A percentile compares a stretch with the other conserved stretches of the same genome.
Evolutionary conservation across 2,113 vertebrate genomes (phyloP).

Genomic region (Salvelinus fontinalis): DNA sequence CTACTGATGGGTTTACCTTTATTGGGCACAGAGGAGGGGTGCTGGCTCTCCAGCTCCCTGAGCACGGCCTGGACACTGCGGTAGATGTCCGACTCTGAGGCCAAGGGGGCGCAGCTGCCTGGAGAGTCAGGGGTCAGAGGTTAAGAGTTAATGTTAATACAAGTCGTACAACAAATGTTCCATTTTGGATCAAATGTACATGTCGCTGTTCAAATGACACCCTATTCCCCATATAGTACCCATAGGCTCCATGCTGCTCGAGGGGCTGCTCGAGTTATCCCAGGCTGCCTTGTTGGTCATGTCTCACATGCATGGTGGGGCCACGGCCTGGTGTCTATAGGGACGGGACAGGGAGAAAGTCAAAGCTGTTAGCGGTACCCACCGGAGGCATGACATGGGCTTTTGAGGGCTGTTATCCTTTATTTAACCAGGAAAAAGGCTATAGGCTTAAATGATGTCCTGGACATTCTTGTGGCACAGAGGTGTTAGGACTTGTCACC

Average conservation of each 20-base stretch:
- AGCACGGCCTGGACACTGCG: constrained; percentile 84
- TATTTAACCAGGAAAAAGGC: too few species aligned
- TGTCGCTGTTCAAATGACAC: not conserved
- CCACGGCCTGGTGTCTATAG: constrained; percentile 26
- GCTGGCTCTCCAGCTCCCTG: constrained; percentile 75
- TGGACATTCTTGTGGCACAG: too few species aligned
- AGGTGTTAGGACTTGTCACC: not conserved
- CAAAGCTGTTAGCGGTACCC: too few species aligned
- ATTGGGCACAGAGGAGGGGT: constrained; percentile 65
- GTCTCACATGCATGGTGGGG: constrained; percentile 49
- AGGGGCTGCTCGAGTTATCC: constrained; percentile 40
- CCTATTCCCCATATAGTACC: constrained; percentile 44
- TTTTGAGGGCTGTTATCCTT: too few species aligned
- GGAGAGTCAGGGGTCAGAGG: not conserved
- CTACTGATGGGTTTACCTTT: constrained; percentile 70
- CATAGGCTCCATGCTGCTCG: constrained; percentile 58
- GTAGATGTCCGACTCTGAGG: constrained; percentile 84
- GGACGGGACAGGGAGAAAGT: constrained; percentile 18
- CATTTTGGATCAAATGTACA: not conserved
- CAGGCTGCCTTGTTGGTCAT: constrained; percentile 50
- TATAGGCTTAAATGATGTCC: too few species aligned
- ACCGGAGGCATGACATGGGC: too few species aligned
- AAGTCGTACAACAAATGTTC: not conserved
- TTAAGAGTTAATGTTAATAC: not conserved
- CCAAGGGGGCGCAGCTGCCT: constrained; percentile 54